Evolutionary conservation across 2,888 invertebrate species (phyloP).

Genomic region (Hermaeophaga mercurialis): DNA sequence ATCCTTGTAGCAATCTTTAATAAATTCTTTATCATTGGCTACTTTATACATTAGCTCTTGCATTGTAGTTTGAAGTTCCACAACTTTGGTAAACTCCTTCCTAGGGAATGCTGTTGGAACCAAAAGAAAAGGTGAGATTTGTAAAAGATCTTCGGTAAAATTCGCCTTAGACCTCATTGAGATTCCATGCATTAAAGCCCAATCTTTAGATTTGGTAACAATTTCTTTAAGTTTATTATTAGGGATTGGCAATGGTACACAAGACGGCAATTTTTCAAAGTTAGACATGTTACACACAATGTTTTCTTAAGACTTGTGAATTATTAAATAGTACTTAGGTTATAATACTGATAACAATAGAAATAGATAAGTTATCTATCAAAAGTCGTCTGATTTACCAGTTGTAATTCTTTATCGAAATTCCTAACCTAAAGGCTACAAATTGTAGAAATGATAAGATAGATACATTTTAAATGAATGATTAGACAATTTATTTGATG

Average conservation of each 20-base stretch:
- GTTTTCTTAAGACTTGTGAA: too few species aligned
- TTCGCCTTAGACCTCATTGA: constrained; percentile 73
- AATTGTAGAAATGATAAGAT: too few species aligned
- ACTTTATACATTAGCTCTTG: constrained; percentile 85
- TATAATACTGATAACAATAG: too few species aligned
- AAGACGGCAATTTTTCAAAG: constrained; percentile 58
- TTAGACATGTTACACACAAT: constrained; percentile 19
- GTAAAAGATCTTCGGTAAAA: constrained; percentile 70
- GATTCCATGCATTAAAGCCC: constrained; percentile 84
- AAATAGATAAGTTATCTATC: too few species aligned
- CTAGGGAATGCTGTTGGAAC: constrained; percentile 80
- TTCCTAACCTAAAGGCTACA: too few species aligned
- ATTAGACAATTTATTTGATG: too few species aligned
- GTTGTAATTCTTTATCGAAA: too few species aligned
- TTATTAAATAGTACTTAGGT: too few species aligned
- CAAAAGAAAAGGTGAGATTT: constrained; percentile 80
- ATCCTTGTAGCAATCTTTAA: constrained; percentile 73
- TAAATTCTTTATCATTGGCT: constrained; percentile 77
- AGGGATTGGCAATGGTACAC: constrained; percentile 70
- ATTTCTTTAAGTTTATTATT: constrained; percentile 67
- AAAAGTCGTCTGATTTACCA: too few species aligned
- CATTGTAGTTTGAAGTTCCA: constrained; percentile 72
- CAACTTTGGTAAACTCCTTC: constrained; percentile 74
- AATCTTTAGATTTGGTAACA: constrained; percentile 77
- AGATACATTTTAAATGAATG: too few species aligned